phyloP scores from a whole-genome alignment of 2,888 invertebrate genomes.

The Halictus quadricinctus region DNA sequence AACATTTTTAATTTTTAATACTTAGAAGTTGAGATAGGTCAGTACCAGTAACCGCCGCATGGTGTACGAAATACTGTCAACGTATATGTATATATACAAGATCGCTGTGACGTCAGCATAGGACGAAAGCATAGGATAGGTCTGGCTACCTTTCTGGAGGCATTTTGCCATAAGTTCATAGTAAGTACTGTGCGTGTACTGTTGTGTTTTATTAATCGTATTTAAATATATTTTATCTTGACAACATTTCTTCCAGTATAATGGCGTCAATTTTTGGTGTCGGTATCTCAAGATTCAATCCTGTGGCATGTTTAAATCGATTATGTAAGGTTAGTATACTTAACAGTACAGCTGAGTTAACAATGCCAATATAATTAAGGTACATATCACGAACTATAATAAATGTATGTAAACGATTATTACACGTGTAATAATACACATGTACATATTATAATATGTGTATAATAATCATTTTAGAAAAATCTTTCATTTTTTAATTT shows the following conservation, averaged over 20 bases:
- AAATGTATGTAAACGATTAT: background rate
- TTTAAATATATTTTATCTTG: background rate
- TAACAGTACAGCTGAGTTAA: constrained; percentile 7
- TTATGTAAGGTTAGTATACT: constrained; percentile 78
- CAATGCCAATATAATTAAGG: background rate
- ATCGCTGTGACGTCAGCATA: background rate
- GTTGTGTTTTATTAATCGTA: background rate
- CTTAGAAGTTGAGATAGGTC: background rate
- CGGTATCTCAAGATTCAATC: constrained; percentile 44
- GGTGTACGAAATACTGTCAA: background rate
- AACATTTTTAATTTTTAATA: background rate
- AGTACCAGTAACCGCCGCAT: background rate
- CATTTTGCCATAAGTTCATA: background rate
- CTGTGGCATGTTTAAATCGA: constrained; percentile 57
- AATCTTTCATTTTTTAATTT: background rate
- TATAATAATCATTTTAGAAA: background rate
- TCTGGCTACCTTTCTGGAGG: constrained; percentile 11
- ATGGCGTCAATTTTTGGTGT: constrained; percentile 66
- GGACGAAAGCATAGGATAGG: background rate
- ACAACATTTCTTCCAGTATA: constrained; percentile 20
- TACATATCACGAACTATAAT: too few species aligned
- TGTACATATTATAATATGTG: too few species aligned
- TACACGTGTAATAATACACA: background rate
- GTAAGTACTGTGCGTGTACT: constrained; percentile 24
- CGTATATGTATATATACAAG: background rate